These are phyloP conservation scores for Pelusios castaneus DNA, from an alignment of 2,113 vertebrate genomes.

Conservation along the genomic window DNA sequence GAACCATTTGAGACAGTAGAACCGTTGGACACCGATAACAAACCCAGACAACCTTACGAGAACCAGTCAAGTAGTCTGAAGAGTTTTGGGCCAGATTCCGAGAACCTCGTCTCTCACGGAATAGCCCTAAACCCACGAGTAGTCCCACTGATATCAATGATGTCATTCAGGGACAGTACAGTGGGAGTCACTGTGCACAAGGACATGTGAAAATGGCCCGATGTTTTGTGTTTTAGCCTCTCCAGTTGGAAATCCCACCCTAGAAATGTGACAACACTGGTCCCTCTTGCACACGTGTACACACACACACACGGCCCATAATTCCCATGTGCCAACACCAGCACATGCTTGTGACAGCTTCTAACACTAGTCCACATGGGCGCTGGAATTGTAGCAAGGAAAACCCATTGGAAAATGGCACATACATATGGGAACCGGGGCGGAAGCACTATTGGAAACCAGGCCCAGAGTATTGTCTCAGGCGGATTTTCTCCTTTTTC, in stretches of 20 bases:
- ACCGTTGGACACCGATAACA: neutral
- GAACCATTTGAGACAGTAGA: neutral
- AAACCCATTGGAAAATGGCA: slow-evolving; percentile 14
- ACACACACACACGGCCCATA: neutral
- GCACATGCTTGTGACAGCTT: no score
- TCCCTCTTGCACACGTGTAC: neutral
- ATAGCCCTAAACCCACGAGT: no score
- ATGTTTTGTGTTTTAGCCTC: neutral
- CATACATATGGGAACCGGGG: slow-evolving; percentile 27
- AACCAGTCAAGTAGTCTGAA: neutral
- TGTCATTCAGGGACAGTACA: neutral
- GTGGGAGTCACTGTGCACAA: neutral
- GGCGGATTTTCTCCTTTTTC: slow-evolving; percentile 12
- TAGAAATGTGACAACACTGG: neutral
- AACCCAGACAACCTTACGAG: neutral
- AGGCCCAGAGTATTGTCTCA: slow-evolving; percentile 14
- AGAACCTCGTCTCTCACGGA: no score
- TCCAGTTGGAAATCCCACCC: neutral
- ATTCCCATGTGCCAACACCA: neutral
- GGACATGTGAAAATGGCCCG: neutral
- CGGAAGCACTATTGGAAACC: slow-evolving; percentile 11
- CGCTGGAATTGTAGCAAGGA: fast-evolving
- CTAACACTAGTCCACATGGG: neutral
- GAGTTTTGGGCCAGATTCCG: no score
- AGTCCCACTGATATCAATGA: no score